Conservation (phyloP, 92 coral and sea anemone species). For the Epizoanthus fatuus region DNA sequence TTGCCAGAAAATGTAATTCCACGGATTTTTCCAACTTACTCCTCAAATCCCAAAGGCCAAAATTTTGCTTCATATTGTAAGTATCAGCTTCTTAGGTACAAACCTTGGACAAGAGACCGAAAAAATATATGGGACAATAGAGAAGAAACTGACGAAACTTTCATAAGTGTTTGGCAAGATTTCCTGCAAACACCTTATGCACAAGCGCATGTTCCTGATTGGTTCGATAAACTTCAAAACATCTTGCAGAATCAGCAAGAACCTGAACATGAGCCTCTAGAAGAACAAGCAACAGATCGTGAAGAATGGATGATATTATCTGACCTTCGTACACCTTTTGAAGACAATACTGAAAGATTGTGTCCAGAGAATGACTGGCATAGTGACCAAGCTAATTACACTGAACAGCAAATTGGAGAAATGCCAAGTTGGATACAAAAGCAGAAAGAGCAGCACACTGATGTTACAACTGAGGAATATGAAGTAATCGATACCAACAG, state of each 20-base stretch:
- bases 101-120: constrained; percentile 57
- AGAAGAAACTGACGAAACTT: constrained; percentile 38
- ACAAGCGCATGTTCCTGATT: constrained; percentile 35
- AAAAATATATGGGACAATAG: constrained; percentile 47
- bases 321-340: constrained; percentile 57
- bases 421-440: constrained; percentile 61
- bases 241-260: constrained; percentile 44
- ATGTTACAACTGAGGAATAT: neutral
- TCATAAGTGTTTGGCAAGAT: constrained; percentile 45
- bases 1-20: constrained; percentile 60
- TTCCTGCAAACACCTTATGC: constrained; percentile 53
- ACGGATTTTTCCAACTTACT: constrained; percentile 54
- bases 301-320: constrained; percentile 61
- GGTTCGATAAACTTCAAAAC: constrained; percentile 52
- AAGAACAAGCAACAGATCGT: constrained; percentile 19
- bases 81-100: constrained; percentile 67
- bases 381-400: constrained; percentile 28
- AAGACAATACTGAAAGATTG: constrained; percentile 17
- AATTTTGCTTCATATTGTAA: constrained; percentile 60
- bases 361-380: constrained; percentile 43
- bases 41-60: constrained; percentile 64
- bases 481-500: constrained; percentile 44
- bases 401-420: constrained; percentile 65
- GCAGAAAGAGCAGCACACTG: constrained; percentile 31
- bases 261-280: constrained; percentile 29